Percentiles rank a stretch among this genome's conserved stretches.
Evolutionary conservation across 2,113 vertebrate genomes (phyloP).

Genomic region (Neotoma lepida): DNA sequence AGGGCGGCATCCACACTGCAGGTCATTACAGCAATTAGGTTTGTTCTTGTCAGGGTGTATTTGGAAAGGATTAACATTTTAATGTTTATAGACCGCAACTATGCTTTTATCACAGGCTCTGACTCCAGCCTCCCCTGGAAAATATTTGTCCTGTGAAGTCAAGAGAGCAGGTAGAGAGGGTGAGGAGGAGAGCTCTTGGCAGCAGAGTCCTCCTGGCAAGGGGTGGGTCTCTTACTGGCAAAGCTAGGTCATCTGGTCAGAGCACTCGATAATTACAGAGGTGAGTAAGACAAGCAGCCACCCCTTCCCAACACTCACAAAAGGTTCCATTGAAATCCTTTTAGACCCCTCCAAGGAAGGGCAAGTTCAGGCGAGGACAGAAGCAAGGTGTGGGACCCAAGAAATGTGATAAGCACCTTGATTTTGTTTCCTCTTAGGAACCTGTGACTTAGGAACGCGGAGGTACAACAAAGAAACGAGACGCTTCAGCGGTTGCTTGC

Average conservation of each 20-base stretch:
- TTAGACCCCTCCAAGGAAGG: slow-evolving; percentile 2
- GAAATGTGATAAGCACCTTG: slow-evolving; percentile 45
- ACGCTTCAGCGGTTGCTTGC: background rate
- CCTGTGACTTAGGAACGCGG: background rate
- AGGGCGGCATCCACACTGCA: background rate
- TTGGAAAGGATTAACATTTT: slow-evolving; percentile 77
- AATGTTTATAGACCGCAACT: slow-evolving; percentile 73
- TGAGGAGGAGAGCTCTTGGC: background rate
- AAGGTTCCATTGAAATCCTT: slow-evolving; percentile 48
- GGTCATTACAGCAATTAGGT: slow-evolving; percentile 83
- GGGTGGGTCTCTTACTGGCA: background rate
- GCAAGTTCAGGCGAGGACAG: background rate
- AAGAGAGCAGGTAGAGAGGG: background rate
- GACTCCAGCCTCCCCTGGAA: slow-evolving; percentile 69
- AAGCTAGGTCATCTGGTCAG: background rate
- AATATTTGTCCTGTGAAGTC: slow-evolving; percentile 56
- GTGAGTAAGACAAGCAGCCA: background rate
- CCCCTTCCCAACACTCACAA: background rate
- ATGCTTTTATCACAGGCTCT: slow-evolving; percentile 73
- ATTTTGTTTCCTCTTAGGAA: slow-evolving; percentile 1
- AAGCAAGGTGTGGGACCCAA: background rate
- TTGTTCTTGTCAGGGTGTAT: slow-evolving; percentile 75
- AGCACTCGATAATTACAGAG: background rate
- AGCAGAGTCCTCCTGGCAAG: rapidly evolving
- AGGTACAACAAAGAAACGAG: slow-evolving; percentile 41